Percentiles rank a stretch among this genome's conserved stretches.
These are phyloP conservation scores for Gadus macrocephalus DNA, from an alignment of 2,113 vertebrate species.

Conservation along the genomic window DNA sequence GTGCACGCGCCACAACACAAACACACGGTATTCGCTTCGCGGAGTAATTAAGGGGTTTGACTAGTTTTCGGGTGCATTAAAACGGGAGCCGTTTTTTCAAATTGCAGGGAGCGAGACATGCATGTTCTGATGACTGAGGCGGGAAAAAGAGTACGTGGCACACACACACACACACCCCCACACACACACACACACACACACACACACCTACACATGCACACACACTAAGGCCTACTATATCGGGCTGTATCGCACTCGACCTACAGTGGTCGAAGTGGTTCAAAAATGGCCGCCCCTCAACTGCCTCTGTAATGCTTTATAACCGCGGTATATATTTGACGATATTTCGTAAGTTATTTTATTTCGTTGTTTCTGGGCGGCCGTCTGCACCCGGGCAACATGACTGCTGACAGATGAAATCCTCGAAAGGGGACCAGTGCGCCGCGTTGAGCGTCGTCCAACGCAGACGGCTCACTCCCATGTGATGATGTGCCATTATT, in stretches of 20 bases:
- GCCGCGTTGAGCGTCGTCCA: conserved; percentile 16
- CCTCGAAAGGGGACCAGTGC: conserved; percentile 38
- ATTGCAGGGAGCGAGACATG: conserved; percentile 65
- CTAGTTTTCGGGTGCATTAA: conserved; percentile 66
- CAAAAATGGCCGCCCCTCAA: conserved; percentile 36
- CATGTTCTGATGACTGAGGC: conserved; percentile 66
- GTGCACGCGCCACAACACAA: conserved; percentile 32
- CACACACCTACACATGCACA: too few relatives aligned
- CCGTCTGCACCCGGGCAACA: conserved; percentile 45
- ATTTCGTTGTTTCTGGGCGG: conserved; percentile 30
- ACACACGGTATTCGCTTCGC: conserved; percentile 57
- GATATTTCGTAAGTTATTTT: conserved; percentile 21
- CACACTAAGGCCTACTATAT: conserved; percentile 28
- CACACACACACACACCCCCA: conserved; percentile 1
- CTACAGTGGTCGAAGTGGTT: conserved; percentile 41
- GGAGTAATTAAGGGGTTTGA: conserved; percentile 71
- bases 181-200: too few relatives aligned
- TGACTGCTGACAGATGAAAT: conserved; percentile 41
- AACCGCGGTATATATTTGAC: conserved; percentile 39
- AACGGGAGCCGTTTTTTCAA: conserved; percentile 66
- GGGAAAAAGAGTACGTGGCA: conserved; percentile 64
- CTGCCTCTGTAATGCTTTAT: conserved; percentile 21
- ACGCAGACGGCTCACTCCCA: conserved; percentile 33
- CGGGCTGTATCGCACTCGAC: conserved; percentile 40
- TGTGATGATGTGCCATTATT: conserved; percentile 52